phyloP scores from a whole-genome alignment of 2,888 invertebrate genomes.

The Branchellion lobata region DNA sequence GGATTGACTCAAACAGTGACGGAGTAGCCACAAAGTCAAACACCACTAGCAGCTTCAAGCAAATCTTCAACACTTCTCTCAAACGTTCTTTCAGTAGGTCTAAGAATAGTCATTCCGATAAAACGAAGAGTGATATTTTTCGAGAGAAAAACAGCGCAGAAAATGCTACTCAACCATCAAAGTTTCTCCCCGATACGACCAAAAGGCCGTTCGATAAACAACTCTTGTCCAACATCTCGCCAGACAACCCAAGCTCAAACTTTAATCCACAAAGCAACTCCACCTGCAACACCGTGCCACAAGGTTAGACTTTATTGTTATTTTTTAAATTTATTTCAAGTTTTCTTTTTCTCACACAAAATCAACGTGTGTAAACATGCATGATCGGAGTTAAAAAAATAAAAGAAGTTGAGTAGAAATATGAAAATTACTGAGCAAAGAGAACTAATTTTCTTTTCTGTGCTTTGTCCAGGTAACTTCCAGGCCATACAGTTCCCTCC shows the following conservation, averaged over 20 bases:
- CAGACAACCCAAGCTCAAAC: neutral
- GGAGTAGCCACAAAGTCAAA: neutral
- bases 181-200: neutral
- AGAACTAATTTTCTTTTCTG: no score
- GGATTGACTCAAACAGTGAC: neutral
- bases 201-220: neutral
- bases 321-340: no score
- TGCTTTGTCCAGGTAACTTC: neutral
- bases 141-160: neutral
- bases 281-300: no score
- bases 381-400: no score
- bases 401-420: no score
- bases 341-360: no score
- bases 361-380: no score
- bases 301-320: no score
- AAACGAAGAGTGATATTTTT: neutral
- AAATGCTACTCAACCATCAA: neutral
- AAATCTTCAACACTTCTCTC: constrained; percentile 9
- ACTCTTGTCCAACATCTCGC: neutral
- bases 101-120: neutral
- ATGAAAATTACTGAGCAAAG: no score
- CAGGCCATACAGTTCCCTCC: neutral
- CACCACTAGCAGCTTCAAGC: constrained; percentile 1
- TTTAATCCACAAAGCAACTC: neutral
- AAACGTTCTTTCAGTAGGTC: constrained; percentile 23